These are phyloP conservation scores for Ophioninae sp. DNA, from an alignment of 2,888 invertebrate species.

Conservation along the genomic window DNA sequence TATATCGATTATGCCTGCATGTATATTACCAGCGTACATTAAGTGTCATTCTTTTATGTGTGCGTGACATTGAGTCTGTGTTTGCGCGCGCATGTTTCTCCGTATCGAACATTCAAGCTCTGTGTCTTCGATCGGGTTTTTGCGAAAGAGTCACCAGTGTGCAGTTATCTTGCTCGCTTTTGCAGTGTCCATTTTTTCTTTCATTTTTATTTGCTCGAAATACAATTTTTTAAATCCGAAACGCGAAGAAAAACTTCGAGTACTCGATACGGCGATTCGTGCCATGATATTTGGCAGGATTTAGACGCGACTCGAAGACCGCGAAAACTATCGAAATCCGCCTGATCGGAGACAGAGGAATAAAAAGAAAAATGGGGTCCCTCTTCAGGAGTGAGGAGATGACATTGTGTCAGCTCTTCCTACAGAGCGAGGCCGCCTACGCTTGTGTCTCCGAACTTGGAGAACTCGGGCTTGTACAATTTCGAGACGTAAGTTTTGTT, in stretches of 20 bases:
- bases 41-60: slow-evolving; percentile 1
- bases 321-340: neutral
- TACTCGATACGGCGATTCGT: slow-evolving; percentile 8
- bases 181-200: neutral
- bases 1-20: slow-evolving; percentile 45
- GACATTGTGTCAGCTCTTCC: slow-evolving; percentile 98
- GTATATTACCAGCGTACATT: slow-evolving; percentile 24
- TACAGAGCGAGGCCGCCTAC: slow-evolving; percentile 99
- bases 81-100: slow-evolving; percentile 8
- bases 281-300: slow-evolving; percentile 40
- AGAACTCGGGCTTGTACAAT: slow-evolving; percentile 98
- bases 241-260: neutral
- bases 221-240: slow-evolving; percentile 3
- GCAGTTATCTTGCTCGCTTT: slow-evolving; percentile 11
- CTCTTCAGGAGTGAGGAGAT: slow-evolving; percentile 99
- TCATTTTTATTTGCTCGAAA: neutral
- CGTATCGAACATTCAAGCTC: slow-evolving; percentile 17
- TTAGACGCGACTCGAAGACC: slow-evolving; percentile 19
- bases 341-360: slow-evolving; percentile 4
- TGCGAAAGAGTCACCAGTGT: slow-evolving; percentile 57
- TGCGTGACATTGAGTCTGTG: slow-evolving; percentile 1
- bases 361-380: slow-evolving; percentile 87
- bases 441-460: slow-evolving; percentile 98
- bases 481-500: slow-evolving; percentile 91
- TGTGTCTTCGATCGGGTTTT: slow-evolving; percentile 55